A percentile compares a stretch with the other conserved stretches of the same genome.
Conservation (phyloP, 2,888 invertebrate species). For the Tetrapedia diversipes region DNA sequence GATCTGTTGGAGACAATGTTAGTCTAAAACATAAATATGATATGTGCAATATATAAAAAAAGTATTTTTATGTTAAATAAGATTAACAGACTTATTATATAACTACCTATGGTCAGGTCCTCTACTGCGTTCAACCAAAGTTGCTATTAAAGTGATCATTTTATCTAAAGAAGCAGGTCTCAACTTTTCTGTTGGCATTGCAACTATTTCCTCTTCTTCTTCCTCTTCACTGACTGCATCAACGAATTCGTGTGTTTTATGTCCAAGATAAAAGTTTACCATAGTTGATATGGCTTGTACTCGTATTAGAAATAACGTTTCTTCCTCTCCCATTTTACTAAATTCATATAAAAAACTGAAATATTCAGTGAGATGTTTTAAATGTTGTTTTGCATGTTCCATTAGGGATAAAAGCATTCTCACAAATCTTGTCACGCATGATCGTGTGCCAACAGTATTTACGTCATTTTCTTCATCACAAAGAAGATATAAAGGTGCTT, state of each 20-base stretch:
- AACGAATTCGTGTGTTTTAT: slow-evolving; percentile 89
- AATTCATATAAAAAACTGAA: slow-evolving; percentile 96
- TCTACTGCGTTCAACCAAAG: slow-evolving; percentile 94
- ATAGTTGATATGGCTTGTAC: slow-evolving; percentile 95
- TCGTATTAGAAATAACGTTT: slow-evolving; percentile 93
- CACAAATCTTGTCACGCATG: slow-evolving; percentile 96
- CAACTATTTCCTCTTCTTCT: slow-evolving; percentile 88
- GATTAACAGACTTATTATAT: not conserved
- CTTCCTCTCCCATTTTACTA: slow-evolving; percentile 97
- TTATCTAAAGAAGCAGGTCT: slow-evolving; percentile 96
- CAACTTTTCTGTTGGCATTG: slow-evolving; percentile 89
- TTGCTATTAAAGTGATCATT: slow-evolving; percentile 96
- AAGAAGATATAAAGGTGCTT: slow-evolving; percentile 87
- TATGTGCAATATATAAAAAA: not conserved
- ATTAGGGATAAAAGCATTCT: slow-evolving; percentile 93
- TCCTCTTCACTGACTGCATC: slow-evolving; percentile 90
- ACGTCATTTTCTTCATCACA: slow-evolving; percentile 85
- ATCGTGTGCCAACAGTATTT: slow-evolving; percentile 87
- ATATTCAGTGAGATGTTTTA: slow-evolving; percentile 95
- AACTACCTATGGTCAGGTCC: slow-evolving; percentile 86
- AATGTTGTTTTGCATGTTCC: slow-evolving; percentile 94
- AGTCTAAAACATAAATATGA: slow-evolving; percentile 83
- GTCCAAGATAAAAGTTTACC: slow-evolving; percentile 96
- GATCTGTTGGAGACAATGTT: slow-evolving; percentile 90
- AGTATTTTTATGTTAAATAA: not conserved